A percentile compares a stretch with the other conserved stretches of the same genome.
These are phyloP conservation scores for Apostichopus leukothele DNA, from an alignment of 53 echinoderm and acorn worm species.

Conservation along the genomic window DNA sequence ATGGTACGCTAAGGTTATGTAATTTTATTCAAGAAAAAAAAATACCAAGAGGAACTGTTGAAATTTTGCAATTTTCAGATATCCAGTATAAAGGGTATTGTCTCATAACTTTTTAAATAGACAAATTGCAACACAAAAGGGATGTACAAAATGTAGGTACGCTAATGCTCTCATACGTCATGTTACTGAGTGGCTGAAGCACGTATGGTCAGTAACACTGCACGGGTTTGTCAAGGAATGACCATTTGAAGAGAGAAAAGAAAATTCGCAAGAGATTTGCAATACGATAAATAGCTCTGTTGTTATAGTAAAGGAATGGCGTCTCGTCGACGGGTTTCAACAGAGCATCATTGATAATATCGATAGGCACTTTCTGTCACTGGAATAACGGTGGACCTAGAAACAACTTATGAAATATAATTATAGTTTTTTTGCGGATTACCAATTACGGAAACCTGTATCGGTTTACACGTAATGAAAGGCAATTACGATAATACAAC, in stretches of 20 bases:
- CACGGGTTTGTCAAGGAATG: background rate
- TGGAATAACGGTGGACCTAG: background rate
- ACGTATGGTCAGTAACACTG: background rate
- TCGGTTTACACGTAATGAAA: background rate
- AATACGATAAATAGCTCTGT: background rate
- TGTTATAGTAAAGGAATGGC: background rate
- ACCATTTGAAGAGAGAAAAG: background rate
- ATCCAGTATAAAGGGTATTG: background rate
- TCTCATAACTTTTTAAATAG: conserved; percentile 22
- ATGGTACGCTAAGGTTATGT: background rate
- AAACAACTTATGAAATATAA: background rate
- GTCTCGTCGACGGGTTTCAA: background rate
- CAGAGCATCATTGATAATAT: background rate
- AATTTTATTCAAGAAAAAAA: background rate
- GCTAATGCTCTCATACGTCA: background rate
- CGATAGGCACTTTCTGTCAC: background rate
- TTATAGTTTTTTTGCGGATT: background rate
- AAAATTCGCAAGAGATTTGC: background rate
- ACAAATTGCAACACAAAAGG: background rate
- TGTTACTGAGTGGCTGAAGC: background rate
- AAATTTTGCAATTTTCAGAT: background rate
- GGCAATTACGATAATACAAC: background rate
- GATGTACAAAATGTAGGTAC: background rate
- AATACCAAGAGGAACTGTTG: conserved; percentile 7
- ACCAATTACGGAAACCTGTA: background rate